These are phyloP conservation scores for Eublepharis macularius DNA, from an alignment of 2,113 vertebrate species.

Conservation along the genomic window DNA sequence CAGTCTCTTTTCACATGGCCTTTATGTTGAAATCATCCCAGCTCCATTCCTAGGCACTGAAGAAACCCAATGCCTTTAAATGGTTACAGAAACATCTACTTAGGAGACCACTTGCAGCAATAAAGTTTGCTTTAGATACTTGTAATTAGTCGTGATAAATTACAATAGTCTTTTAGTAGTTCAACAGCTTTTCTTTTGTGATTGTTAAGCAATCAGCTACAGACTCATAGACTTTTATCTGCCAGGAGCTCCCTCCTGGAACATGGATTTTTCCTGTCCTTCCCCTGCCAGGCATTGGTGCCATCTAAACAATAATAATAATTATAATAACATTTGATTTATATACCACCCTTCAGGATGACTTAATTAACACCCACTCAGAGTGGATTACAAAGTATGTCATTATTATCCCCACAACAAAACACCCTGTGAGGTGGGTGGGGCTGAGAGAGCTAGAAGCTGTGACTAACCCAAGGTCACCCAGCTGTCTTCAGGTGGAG, in stretches of 20 bases:
- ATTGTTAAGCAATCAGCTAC: not conserved
- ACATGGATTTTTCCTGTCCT: not conserved
- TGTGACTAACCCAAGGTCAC: too few species aligned
- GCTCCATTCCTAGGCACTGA: slow-evolving; percentile 66
- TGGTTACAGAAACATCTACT: slow-evolving; percentile 65
- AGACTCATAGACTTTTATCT: not conserved
- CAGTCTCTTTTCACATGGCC: slow-evolving; percentile 66
- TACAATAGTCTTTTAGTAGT: slow-evolving; percentile 55
- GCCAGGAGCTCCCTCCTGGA: not conserved
- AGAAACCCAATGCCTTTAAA: slow-evolving; percentile 70
- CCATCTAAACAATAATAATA: too few species aligned
- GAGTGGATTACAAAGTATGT: too few species aligned
- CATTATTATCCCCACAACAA: too few species aligned
- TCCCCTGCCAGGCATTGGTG: not conserved
- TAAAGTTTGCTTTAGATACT: slow-evolving; percentile 67
- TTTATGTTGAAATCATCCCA: slow-evolving; percentile 70
- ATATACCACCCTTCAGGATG: too few species aligned
- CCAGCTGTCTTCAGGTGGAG: too few species aligned
- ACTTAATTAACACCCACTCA: too few species aligned
- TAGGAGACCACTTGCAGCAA: slow-evolving; percentile 60
- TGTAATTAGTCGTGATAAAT: slow-evolving; percentile 71
- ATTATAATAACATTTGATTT: too few species aligned
- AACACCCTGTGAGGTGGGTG: too few species aligned
- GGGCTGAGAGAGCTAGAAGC: too few species aligned
- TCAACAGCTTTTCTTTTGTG: slow-evolving; percentile 61